Evolutionary conservation across 2,113 vertebrate species (phyloP).

Genomic region (Alaudala cheleensis): DNA sequence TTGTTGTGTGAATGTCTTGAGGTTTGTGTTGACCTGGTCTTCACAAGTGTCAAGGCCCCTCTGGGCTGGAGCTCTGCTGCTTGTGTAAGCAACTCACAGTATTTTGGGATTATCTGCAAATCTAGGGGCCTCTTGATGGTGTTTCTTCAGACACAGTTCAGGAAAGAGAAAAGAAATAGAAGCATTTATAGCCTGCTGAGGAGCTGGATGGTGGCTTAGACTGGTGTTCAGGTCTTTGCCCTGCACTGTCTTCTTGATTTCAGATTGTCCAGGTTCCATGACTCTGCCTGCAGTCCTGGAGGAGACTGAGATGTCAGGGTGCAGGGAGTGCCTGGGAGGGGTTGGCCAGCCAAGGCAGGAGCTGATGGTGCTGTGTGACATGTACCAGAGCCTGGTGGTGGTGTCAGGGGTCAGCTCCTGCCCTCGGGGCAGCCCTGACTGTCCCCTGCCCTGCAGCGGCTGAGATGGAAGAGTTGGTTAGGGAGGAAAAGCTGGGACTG

Average conservation of each 20-base stretch:
- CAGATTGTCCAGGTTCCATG: not conserved
- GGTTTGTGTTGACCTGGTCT: not conserved
- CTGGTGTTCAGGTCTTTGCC: not conserved
- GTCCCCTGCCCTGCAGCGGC: not conserved
- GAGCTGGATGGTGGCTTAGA: not conserved
- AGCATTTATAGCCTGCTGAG: not conserved
- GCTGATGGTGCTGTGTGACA: not conserved
- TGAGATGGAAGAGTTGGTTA: not conserved
- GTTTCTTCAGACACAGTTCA: not conserved
- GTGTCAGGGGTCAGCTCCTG: not conserved
- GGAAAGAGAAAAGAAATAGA: not conserved
- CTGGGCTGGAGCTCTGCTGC: not conserved
- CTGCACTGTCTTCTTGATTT: not conserved
- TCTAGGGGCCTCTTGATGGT: not conserved
- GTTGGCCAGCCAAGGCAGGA: not conserved
- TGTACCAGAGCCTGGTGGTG: not conserved
- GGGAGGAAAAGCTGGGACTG: not conserved
- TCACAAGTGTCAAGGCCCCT: not conserved
- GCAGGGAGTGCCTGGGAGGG: not conserved
- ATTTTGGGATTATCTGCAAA: not conserved
- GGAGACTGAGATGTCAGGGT: not conserved
- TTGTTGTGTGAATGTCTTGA: not conserved
- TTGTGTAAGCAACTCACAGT: not conserved
- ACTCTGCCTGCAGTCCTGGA: not conserved
- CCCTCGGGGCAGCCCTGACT: not conserved